A percentile compares a stretch with the other conserved stretches of the same genome.
These are phyloP conservation scores for Aphodius sticticus DNA, from an alignment of 2,888 invertebrate species.

Conservation along the genomic window DNA sequence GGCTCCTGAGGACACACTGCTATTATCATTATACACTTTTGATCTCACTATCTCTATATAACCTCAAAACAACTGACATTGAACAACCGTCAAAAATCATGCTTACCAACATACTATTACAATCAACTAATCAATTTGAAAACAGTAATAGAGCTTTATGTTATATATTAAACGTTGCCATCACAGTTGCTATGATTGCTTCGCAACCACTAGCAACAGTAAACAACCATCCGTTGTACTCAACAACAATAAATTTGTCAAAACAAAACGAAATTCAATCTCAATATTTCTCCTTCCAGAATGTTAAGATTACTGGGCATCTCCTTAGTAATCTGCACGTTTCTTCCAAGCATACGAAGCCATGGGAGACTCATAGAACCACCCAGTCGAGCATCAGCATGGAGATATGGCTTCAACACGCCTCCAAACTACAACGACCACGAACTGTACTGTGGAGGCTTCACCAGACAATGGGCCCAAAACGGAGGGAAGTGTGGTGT, in stretches of 20 bases:
- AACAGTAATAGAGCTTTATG: no score
- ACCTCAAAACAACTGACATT: no score
- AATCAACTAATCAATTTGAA: no score
- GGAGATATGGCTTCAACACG: conserved; percentile 89
- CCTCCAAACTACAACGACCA: conserved; percentile 91
- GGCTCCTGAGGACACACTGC: no score
- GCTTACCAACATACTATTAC: no score
- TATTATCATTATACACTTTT: no score
- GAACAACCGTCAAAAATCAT: no score
- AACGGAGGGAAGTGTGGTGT: conserved; percentile 88
- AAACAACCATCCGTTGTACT: not conserved
- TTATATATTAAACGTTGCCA: no score
- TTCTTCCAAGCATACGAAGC: conserved; percentile 59
- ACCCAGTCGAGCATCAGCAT: conserved; percentile 86
- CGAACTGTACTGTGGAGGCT: conserved; percentile 88
- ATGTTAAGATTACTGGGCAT: conserved; percentile 26
- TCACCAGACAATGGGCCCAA: conserved; percentile 80
- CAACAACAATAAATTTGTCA: not conserved
- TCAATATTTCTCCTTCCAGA: conserved; percentile 20
- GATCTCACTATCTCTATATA: no score
- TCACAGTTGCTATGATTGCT: not conserved
- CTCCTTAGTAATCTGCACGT: conserved; percentile 15
- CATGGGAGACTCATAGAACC: conserved; percentile 85
- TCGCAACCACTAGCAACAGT: not conserved
- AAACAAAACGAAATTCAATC: conserved; percentile 14